A percentile compares a stretch with the other conserved stretches of the same genome.
Conservation (phyloP, 1,140 invertebrate genomes). For the Penaeus indicus region DNA sequence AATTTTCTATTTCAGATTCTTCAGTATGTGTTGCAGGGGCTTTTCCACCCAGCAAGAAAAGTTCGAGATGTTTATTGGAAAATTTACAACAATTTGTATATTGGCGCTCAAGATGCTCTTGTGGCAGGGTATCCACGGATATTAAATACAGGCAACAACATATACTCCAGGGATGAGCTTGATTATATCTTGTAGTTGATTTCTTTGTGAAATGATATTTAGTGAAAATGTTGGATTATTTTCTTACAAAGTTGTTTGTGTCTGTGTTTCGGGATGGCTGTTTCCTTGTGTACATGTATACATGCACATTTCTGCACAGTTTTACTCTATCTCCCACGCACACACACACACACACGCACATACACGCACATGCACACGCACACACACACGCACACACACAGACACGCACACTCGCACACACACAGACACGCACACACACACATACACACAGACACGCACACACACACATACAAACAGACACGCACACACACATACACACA, state of each 20-base stretch:
- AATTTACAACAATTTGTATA: slow-evolving; percentile 99
- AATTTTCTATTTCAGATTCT: slow-evolving; percentile 67
- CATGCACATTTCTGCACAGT: background rate
- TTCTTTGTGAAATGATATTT: background rate
- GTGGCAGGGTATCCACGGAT: slow-evolving; percentile 98
- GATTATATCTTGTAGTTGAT: slow-evolving; percentile 90
- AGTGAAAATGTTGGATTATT: background rate
- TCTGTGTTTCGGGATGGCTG: background rate
- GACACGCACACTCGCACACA: background rate
- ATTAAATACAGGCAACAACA: slow-evolving; percentile 90
- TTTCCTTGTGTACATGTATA: background rate
- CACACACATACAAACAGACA: background rate
- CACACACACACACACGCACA: too few species aligned
- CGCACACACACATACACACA: too few species aligned
- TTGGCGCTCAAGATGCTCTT: slow-evolving; percentile 97
- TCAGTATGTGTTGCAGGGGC: slow-evolving; percentile 78
- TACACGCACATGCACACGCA: background rate
- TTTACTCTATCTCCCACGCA: too few species aligned
- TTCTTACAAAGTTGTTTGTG: background rate
- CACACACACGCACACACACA: background rate
- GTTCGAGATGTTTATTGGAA: slow-evolving; percentile 99
- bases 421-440: slow-evolving; percentile 13
- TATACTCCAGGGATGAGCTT: slow-evolving; percentile 95
- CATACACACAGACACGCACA: background rate
- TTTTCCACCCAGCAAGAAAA: slow-evolving; percentile 99